Evolutionary conservation across 2,797 vertebrate species (phyloP), one percentile per base, ranked within the genome.

Genomic region (Gallinago solitaria): DNA sequence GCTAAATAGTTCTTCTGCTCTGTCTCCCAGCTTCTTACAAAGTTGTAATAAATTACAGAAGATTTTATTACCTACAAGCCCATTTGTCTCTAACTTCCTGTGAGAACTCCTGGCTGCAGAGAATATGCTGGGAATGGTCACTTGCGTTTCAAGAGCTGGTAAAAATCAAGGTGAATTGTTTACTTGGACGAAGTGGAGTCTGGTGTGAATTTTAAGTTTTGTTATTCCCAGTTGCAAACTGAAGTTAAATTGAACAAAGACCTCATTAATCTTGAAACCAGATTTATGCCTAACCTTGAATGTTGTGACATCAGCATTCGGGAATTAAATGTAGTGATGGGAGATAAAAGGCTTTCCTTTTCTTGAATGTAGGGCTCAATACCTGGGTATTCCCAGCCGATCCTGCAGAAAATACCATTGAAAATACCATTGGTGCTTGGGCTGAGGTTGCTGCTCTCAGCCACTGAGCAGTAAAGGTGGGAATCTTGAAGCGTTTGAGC

Each of bases 371-470:
- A 15, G 45, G 56, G 0, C 47, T 77, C 21, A 9, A 0, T 41
- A 23, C 28, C 47, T 79, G 61, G 32, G 8, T 24, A 2, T 56
- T 68, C 56, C 25, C 32, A 56, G 20, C 35, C 28, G 17, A 2
- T 56, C 37, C 64, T 57, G 57, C 20, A 35, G 73, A 51, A 90
- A 45, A 45, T 23, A 10, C 3, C 33, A 3, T 21, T 35, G 73
- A 48, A 90, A 45, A 39, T 23, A 11, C 3, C 33, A 4, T 21
- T 33, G 35, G 23, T 1, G 3, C 37, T 51, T n/a, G 0, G 2
- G 8, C 2, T 59, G 56, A 16, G 24, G 9, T 56, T 37, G 41
- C 47, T 64, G 5, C 50, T 37, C 30, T 37, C 12, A 51, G 83
- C 12, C 48, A 20, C 32, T 21, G 67, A 76, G 67, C 54, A 59